A percentile compares a stretch with the other conserved stretches of the same genome.
Conservation (phyloP, 2,888 invertebrate genomes). For the Fragum fragum region DNA sequence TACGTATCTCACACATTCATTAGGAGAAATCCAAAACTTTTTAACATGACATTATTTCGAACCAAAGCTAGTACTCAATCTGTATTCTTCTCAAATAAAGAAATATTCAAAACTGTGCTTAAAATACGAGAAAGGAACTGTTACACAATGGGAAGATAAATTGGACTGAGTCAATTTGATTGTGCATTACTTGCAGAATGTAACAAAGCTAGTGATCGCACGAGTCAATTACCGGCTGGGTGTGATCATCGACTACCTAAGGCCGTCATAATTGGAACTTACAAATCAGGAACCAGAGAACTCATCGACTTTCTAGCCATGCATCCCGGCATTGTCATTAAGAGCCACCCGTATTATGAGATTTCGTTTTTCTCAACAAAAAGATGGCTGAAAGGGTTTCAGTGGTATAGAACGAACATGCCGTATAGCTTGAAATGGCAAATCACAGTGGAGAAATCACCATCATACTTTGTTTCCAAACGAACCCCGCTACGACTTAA, state of each 20-base stretch:
- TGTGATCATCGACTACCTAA: slow-evolving; percentile 77
- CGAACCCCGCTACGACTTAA: slow-evolving; percentile 97
- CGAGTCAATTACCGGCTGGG: not conserved
- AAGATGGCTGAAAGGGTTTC: slow-evolving; percentile 93
- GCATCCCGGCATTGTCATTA: slow-evolving; percentile 93
- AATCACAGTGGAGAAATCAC: slow-evolving; percentile 98
- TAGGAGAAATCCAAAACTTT: no score
- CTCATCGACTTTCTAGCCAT: slow-evolving; percentile 85
- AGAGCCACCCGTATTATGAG: slow-evolving; percentile 92
- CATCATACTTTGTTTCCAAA: slow-evolving; percentile 97
- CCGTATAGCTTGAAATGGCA: slow-evolving; percentile 94
- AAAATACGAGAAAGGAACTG: not conserved
- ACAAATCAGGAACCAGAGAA: slow-evolving; percentile 87
- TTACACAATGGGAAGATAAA: not conserved
- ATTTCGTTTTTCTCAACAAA: slow-evolving; percentile 97
- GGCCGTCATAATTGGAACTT: slow-evolving; percentile 86
- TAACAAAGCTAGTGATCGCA: not conserved
- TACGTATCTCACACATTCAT: no score
- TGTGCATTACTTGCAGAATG: no score
- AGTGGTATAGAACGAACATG: slow-evolving; percentile 96
- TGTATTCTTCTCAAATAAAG: not conserved
- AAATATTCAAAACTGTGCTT: not conserved
- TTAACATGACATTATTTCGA: no score
- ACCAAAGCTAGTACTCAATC: no score
- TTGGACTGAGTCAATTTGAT: no score